Evolutionary conservation across 2,888 invertebrate genomes (phyloP).

Genomic region (Aspidiotus rigidus): DNA sequence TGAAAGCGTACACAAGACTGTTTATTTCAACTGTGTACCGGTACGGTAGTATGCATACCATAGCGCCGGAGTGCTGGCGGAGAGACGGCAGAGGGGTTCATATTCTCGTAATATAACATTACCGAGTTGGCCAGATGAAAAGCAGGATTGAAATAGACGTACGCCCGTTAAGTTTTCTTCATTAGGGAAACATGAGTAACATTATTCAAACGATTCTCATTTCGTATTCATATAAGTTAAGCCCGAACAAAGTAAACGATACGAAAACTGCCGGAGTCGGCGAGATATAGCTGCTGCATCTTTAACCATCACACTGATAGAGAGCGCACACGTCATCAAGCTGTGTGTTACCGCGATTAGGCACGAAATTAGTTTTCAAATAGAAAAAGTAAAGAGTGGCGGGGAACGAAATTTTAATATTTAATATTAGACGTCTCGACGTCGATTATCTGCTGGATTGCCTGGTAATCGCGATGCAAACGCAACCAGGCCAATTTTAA

Average conservation of each 20-base stretch:
- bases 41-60: no score
- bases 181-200: slow-evolving; percentile 36
- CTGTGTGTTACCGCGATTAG: slow-evolving; percentile 1
- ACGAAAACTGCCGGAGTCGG: slow-evolving; percentile 9
- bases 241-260: slow-evolving; percentile 20
- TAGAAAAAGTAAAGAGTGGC: not conserved
- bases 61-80: not conserved
- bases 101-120: slow-evolving; percentile 7
- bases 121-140: slow-evolving; percentile 24
- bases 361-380: slow-evolving; percentile 13
- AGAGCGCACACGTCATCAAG: not conserved
- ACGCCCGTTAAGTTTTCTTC: slow-evolving; percentile 24
- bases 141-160: slow-evolving; percentile 14
- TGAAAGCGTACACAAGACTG: no score
- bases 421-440: slow-evolving; percentile 1
- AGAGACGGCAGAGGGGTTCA: not conserved
- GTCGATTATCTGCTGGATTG: not conserved
- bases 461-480: no score
- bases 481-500: no score
- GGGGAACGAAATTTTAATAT: slow-evolving; percentile 2
- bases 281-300: not conserved
- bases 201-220: slow-evolving; percentile 34
- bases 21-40: no score
- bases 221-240: slow-evolving; percentile 34
- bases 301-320: not conserved